Base-by-base conservation (phyloP, 1,140 invertebrate species). In the Sarcophaga peregrina region DNA sequence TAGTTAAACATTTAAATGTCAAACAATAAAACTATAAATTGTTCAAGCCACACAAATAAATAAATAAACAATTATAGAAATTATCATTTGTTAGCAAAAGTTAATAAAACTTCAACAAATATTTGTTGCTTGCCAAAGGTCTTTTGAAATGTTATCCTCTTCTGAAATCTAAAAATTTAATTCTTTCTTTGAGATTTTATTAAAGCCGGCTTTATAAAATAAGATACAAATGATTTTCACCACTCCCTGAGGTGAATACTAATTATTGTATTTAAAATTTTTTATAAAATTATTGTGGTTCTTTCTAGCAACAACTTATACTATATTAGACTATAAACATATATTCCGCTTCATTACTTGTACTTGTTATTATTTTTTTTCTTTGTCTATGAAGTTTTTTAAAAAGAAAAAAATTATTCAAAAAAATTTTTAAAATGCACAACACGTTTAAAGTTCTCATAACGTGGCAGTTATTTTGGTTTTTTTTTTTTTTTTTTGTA, bases 1-100 rank as follows among this genome's bases (percentile, higher is more conserved):
- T 78, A 78, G 47, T 20, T 52, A 76, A 78, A 52, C 75, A 78
- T 78, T 78, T 78, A 78, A 78, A 78, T 78, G 75, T 78, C 75
- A 78, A 50, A 75, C 45, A 15, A 15, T 50, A 78, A 78, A 78
- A 46, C n/a, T 17, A 62, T 17, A 68, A 17, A 68, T 68, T 20
- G 11, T 62, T 15, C 6, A 6, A 7, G 74, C 62, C 17, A 8
- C 17, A 72, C n/a, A 75, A 17, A 58, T 62, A 62, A 62, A 15
- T 7, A 13, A 62, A 62, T n/a, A 62, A 62, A 62, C n/a, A 62
- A 15, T 62, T 62, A 58, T 58, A 62, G 11, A 15, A 52, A 10
- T 62, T 62, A 62, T 15, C 10, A 15, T 15, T 62, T 15, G 25
- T 37, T 37, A 37, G 25, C 25, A 37, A 37, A 37, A 37, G 25